Base-by-base conservation (phyloP, 2,888 invertebrate species). In the Cordylochernes scorpioides region DNA sequence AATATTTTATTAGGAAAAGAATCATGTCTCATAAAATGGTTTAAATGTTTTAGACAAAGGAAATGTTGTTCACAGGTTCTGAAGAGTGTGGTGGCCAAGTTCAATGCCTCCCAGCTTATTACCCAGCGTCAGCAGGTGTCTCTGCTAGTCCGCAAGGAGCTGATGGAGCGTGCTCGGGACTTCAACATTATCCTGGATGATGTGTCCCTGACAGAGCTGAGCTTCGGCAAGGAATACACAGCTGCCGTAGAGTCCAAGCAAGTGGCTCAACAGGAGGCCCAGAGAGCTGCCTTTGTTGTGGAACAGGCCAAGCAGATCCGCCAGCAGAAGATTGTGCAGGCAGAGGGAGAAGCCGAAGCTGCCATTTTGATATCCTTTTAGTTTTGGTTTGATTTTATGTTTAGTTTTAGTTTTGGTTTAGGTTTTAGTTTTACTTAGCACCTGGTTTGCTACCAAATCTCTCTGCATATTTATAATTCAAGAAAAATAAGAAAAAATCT, bases 191-290 rank as follows among this genome's bases (percentile, higher is more conserved):
- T 99, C 45, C 59, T 99, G 33, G 97, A 99, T 58, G 97, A 99
- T 60, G 97, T 99, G 5, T 91, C 97, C 3, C 68, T 99, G 39
- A 97, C 97, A 16, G 97, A 99, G 54, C 59, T 99, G 41, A 86
- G 88, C 51, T 99, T 99, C 54, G 88, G 97, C 24, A 82, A 84
- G 49, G 94, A 97, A 55, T 99, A 99, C 51, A 86, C 94, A 2
- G 88, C 88, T 18, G 97, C 97, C 33, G 94, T 99, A 46, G 97
- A 99, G 62, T 73, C 94, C n/a, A 94, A 94, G 52, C 94, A 94
- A 57, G n/a, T n/a, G 1, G 97, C 97, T 1, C 94, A 97, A 50
- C 97, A 99, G 58, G 97, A 99, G 55, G 97, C 97, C 7, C 97
- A 99, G 54, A 62, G 94, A 42, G 97, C 97, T 14, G 84, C 86